A percentile compares a stretch with the other conserved stretches of the same genome.
These are phyloP conservation scores for Prolemur simus DNA, from an alignment of 2,113 vertebrate species.

Conservation along the genomic window DNA sequence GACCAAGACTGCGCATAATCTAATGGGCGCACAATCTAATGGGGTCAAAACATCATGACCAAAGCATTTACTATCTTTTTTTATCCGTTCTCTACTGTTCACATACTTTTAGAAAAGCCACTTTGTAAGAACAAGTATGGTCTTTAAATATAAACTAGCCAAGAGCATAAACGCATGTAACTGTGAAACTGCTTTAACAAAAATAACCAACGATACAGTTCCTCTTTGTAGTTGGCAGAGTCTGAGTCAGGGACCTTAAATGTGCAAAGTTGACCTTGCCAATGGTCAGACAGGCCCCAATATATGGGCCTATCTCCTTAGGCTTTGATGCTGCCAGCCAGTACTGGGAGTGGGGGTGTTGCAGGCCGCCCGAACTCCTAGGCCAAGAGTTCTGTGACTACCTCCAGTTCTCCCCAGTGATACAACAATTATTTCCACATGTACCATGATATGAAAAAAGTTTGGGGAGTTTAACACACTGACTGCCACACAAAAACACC, in stretches of 20 bases:
- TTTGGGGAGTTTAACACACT: not conserved
- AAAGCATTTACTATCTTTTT: not conserved
- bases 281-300: not conserved
- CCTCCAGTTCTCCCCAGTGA: not conserved
- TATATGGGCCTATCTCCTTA: not conserved
- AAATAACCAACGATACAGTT: not conserved
- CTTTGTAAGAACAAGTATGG: not conserved
- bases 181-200: not conserved
- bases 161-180: not conserved
- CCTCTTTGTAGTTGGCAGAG: not conserved
- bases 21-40: not conserved
- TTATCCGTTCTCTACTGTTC: not conserved
- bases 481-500: too few relatives aligned
- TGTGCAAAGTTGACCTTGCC: not conserved
- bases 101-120: not conserved
- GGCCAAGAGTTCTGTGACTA: not conserved
- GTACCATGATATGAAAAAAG: not conserved
- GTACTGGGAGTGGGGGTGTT: too few relatives aligned
- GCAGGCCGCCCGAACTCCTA: not conserved
- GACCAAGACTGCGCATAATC: not conserved
- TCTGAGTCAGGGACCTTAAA: not conserved
- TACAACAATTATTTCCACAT: not conserved
- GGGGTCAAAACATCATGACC: not conserved
- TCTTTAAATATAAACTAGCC: not conserved
- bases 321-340: not conserved